phyloP scores from a whole-genome alignment of 2,797 vertebrate genomes.

The Hoplostethus mediterraneus region DNA sequence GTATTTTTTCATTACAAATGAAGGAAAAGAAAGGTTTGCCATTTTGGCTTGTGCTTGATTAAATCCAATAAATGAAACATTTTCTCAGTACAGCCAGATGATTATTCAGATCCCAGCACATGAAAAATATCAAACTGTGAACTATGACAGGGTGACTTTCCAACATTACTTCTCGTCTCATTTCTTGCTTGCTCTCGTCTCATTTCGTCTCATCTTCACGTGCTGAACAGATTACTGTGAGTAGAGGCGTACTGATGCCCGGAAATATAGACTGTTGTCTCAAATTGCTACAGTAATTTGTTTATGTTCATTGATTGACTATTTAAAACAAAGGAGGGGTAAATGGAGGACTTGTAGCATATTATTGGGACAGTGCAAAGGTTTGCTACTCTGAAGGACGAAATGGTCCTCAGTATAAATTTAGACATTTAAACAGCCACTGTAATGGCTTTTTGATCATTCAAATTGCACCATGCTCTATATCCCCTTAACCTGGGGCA shows the following conservation, averaged over 20 bases:
- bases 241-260: not conserved
- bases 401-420: conserved; percentile 15
- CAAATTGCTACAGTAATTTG: not conserved
- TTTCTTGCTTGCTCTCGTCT: not conserved
- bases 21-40: too few species aligned
- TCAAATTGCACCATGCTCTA: conserved; percentile 10
- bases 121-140: not conserved
- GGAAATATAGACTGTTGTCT: not conserved
- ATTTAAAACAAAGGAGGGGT: conserved; percentile 18
- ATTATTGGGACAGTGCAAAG: conserved; percentile 7
- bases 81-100: not conserved
- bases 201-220: not conserved
- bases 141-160: not conserved
- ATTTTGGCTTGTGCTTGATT: too few species aligned
- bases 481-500: conserved; percentile 29
- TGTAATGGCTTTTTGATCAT: not conserved
- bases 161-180: not conserved
- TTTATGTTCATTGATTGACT: not conserved
- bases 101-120: not conserved
- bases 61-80: not conserved
- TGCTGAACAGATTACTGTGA: not conserved
- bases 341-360: conserved; percentile 31
- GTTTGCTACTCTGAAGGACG: conserved; percentile 3
- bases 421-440: conserved; percentile 17
- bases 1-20: too few species aligned